Evolutionary conservation across 2,797 vertebrate species (phyloP).

Genomic region (Melanotaenia boesemani): DNA sequence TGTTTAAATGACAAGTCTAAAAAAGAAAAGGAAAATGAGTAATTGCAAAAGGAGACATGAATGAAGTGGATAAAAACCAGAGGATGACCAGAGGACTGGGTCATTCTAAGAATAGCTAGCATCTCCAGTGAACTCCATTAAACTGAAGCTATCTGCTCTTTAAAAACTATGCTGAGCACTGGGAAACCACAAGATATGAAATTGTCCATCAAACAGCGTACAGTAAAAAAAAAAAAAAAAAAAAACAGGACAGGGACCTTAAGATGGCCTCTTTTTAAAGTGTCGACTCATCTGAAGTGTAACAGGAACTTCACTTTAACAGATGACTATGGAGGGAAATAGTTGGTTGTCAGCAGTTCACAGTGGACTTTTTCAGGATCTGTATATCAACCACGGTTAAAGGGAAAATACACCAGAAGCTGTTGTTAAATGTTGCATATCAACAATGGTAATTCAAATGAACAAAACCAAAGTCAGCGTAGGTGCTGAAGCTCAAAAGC

Average conservation of each 20-base stretch:
- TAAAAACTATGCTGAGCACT: constrained; percentile 65
- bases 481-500: neutral
- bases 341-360: constrained; percentile 63
- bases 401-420: constrained; percentile 22
- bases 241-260: constrained; percentile 47
- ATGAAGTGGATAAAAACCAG: constrained; percentile 26
- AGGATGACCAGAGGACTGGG: constrained; percentile 36
- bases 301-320: constrained; percentile 51
- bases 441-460: constrained; percentile 21
- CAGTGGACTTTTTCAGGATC: constrained; percentile 24
- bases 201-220: constrained; percentile 67
- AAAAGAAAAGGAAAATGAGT: neutral
- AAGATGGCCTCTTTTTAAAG: constrained; percentile 49
- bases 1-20: neutral
- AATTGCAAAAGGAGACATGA: constrained; percentile 7
- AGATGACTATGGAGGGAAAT: constrained; percentile 47
- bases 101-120: constrained; percentile 71
- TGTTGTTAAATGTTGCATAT: constrained; percentile 19
- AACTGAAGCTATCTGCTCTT: constrained; percentile 65
- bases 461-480: constrained; percentile 1
- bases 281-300: constrained; percentile 64
- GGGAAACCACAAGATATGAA: constrained; percentile 64
- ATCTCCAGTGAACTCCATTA: constrained; percentile 67
- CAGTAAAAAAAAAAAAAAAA: constrained; percentile 31
- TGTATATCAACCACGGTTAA: constrained; percentile 34